Base-by-base conservation (phyloP, 2,797 vertebrate genomes). In the Pitangus sulphuratus region DNA sequence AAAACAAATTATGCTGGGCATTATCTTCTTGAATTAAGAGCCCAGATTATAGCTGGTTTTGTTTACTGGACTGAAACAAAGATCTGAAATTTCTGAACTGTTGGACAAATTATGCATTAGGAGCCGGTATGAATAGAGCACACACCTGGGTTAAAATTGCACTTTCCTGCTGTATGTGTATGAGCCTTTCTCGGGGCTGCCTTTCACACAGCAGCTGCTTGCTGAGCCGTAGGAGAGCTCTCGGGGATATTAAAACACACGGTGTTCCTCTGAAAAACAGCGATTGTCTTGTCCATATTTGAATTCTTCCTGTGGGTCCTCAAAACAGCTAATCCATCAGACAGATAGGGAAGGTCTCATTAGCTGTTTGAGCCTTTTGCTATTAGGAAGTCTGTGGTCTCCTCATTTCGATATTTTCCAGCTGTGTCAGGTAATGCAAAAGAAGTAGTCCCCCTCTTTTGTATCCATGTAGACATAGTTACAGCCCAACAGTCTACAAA, bases 21-120 rank as follows among this genome's bases (percentile, higher is more conserved):
- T 92, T 50, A 64, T 75, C 76, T 72, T 80, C 37, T 76, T 58
- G 26, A 89, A 79, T 58, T 65, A 79, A 89, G 84, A 76, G 15
- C 54, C 13, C 39, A 69, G 26, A 28, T 65, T 47, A 24, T 58
- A 35, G 15, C 35, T 62, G 9, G 3, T 53, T 92, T 78, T 84
- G 26, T 72, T 87, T 40, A 40, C 62, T 58, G 51, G 33, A 30
- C 48, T 47, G 50, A 79, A 92, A 88, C 11, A 90, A 68, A 91
- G 26, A 54, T 33, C 24, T 42, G 69, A 72, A 95, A 81, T 65
- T 57, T 42, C 25, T 51, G 22, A 84, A 12, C 69, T 62, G 44
- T 47, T 90, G 54, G 74, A 35, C n/a, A 82, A 86, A 72, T 69
- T 54, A 42, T 39, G 12, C 15, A 3, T 81, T 57, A 54, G 30